phyloP scores from a whole-genome alignment of 2,113 vertebrate species.

The Callopanchax toddi region DNA sequence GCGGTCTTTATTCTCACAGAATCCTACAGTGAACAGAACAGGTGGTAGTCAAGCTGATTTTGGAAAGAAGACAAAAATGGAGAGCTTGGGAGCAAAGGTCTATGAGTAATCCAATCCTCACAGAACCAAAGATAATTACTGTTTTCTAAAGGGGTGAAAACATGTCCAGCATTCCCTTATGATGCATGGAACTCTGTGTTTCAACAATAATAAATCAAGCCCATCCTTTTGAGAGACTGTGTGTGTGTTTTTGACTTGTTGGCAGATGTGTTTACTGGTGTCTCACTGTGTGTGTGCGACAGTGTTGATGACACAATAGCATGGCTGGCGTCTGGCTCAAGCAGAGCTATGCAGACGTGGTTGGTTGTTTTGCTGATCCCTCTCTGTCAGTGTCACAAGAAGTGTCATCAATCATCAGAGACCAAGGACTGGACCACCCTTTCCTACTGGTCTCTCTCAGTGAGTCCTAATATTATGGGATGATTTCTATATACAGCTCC shows the following conservation, averaged over 20 bases:
- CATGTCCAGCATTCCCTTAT: slow-evolving; percentile 35
- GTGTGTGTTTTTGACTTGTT: slow-evolving; percentile 46
- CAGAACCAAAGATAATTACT: slow-evolving; percentile 51
- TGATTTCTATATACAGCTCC: slow-evolving; percentile 48
- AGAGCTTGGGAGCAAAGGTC: slow-evolving; percentile 50
- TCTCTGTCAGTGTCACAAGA: slow-evolving; percentile 70
- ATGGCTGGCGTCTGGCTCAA: slow-evolving; percentile 65
- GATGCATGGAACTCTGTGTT: slow-evolving; percentile 64
- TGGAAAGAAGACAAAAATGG: slow-evolving; percentile 54
- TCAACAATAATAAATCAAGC: slow-evolving; percentile 54
- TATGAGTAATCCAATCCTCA: slow-evolving; percentile 52
- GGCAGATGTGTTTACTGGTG: slow-evolving; percentile 53
- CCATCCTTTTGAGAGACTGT: slow-evolving; percentile 31
- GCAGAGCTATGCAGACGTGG: slow-evolving; percentile 73
- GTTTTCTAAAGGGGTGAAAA: slow-evolving; percentile 57
- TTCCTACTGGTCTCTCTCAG: slow-evolving; percentile 41
- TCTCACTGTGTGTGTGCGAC: slow-evolving; percentile 52
- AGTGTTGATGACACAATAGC: slow-evolving; percentile 64
- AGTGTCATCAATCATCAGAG: slow-evolving; percentile 69
- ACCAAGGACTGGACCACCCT: slow-evolving; percentile 48
- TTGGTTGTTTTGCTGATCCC: slow-evolving; percentile 77
- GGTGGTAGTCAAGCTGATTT: slow-evolving; percentile 63
- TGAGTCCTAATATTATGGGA: slow-evolving; percentile 39
- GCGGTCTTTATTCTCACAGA: slow-evolving; percentile 35
- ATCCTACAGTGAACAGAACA: slow-evolving; percentile 49